Percentiles rank a stretch among this genome's conserved stretches.
Conservation (phyloP, 2,888 invertebrate genomes). For the Drosophila gaucha region DNA sequence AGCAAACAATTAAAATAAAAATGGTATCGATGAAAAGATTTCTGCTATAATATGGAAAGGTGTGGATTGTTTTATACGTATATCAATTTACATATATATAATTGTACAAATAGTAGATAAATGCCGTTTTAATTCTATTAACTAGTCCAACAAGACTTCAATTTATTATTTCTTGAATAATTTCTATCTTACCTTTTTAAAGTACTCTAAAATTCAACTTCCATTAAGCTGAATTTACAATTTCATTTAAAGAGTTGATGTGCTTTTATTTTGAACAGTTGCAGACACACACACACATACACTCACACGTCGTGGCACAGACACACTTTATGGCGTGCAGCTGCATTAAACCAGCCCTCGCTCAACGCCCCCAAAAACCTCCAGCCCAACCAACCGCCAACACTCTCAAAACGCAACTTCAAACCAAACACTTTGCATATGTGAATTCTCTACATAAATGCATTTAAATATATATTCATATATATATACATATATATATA, state of each 20-base stretch:
- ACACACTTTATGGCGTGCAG: slow-evolving; percentile 43
- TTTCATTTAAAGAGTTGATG: slow-evolving; percentile 33
- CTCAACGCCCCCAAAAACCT: not conserved
- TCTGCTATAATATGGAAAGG: no score
- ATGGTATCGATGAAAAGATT: no score
- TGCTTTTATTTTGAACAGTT: slow-evolving; percentile 43
- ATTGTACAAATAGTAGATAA: no score
- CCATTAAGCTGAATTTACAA: slow-evolving; percentile 14
- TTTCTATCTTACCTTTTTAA: no score
- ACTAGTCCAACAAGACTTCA: not conserved
- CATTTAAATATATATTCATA: slow-evolving; percentile 41
- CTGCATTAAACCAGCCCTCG: slow-evolving; percentile 40
- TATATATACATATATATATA: not conserved
- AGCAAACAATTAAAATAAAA: no score
- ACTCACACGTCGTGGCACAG: not conserved
- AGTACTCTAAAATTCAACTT: not conserved
- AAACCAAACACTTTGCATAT: slow-evolving; percentile 66
- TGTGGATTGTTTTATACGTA: no score
- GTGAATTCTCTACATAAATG: slow-evolving; percentile 44
- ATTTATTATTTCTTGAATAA: not conserved
- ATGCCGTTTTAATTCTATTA: no score
- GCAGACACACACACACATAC: slow-evolving; percentile 17
- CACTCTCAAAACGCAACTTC: slow-evolving; percentile 58
- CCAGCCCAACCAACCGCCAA: not conserved
- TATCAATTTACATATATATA: no score